Conservation (phyloP, 2,113 vertebrate genomes). For the Anoura caudifer region DNA sequence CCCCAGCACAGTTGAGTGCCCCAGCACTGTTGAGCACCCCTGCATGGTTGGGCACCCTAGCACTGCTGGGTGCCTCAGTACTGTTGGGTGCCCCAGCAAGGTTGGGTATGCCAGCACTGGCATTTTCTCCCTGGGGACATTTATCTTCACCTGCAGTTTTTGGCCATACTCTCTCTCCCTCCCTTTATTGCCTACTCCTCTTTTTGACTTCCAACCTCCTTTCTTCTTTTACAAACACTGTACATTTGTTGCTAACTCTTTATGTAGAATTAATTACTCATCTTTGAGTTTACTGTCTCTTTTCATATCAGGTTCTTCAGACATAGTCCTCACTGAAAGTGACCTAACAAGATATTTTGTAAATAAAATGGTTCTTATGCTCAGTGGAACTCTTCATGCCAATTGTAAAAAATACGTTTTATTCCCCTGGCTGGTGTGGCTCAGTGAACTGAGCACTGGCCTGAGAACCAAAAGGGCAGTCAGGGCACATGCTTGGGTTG, state of each 20-base stretch:
- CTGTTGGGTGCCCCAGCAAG: not conserved
- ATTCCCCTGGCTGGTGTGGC: no score
- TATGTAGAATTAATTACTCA: not conserved
- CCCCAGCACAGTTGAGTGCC: no score
- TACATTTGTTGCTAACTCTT: not conserved
- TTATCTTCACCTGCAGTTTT: not conserved
- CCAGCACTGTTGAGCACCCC: no score
- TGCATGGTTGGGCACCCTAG: not conserved
- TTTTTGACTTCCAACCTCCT: not conserved
- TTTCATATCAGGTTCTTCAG: not conserved
- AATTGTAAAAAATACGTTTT: not conserved
- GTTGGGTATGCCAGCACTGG: not conserved
- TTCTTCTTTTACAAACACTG: not conserved
- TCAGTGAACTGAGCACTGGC: no score
- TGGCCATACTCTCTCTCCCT: not conserved
- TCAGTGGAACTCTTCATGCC: not conserved
- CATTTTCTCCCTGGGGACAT: not conserved
- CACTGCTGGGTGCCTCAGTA: not conserved
- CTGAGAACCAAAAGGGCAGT: no score
- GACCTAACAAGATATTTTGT: not conserved
- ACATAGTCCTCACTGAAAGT: not conserved
- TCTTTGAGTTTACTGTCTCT: not conserved
- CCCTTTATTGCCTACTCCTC: not conserved
- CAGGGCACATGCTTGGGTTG: no score
- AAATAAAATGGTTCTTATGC: not conserved